Evolutionary conservation across 2,888 invertebrate species (phyloP).

Genomic region (Altica lythri): DNA sequence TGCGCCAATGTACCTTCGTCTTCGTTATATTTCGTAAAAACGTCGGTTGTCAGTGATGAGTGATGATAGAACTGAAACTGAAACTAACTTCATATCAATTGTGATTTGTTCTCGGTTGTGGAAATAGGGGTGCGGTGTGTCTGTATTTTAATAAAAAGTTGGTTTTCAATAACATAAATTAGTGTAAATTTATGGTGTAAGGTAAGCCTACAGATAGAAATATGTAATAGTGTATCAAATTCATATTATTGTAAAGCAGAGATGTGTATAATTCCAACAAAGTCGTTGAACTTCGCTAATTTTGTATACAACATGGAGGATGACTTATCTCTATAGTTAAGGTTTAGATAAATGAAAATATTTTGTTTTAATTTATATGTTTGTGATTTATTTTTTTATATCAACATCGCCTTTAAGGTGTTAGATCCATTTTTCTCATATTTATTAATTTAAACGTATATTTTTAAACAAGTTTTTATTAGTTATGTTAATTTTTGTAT

Average conservation of each 20-base stretch:
- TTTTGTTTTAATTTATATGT: no score
- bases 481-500: constrained; percentile 24
- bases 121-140: constrained; percentile 46
- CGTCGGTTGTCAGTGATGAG: no score
- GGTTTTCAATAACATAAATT: constrained; percentile 24
- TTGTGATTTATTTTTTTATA: constrained; percentile 23
- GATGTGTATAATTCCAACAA: no score
- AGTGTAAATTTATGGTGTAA: constrained; percentile 47
- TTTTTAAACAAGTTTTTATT: neutral
- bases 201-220: constrained; percentile 46
- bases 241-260: no score
- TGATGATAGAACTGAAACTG: no score
- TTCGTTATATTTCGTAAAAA: no score
- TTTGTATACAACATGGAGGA: constrained; percentile 53
- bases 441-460: neutral
- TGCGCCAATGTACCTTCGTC: no score
- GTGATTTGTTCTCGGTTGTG: constrained; percentile 14
- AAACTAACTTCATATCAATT: no score
- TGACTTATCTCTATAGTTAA: constrained; percentile 48
- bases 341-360: no score
- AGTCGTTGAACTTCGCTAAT: constrained; percentile 47
- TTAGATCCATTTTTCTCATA: no score
- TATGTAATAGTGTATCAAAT: no score
- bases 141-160: constrained; percentile 36
- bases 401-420: neutral